Evolutionary conservation across 2,888 invertebrate genomes (phyloP).

Genomic region (Cistogaster globosa): DNA sequence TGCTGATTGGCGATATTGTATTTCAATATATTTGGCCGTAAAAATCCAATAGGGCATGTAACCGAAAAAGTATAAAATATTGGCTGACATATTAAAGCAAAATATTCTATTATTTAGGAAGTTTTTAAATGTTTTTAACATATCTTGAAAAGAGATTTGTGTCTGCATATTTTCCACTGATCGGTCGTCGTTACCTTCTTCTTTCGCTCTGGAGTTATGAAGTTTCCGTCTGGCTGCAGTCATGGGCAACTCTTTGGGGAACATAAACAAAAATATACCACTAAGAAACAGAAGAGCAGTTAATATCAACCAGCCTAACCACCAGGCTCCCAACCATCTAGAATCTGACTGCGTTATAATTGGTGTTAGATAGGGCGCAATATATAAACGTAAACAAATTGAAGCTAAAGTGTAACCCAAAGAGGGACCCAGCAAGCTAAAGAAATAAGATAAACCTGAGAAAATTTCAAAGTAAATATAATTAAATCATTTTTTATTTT

Average conservation of each 20-base stretch:
- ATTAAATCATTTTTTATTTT: background rate
- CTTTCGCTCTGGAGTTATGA: conserved; percentile 68
- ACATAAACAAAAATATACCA: conserved; percentile 85
- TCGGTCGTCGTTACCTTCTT: conserved; percentile 64
- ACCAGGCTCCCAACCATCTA: conserved; percentile 92
- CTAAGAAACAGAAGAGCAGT: conserved; percentile 85
- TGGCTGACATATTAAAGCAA: conserved; percentile 88
- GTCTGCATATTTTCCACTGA: conserved; percentile 42
- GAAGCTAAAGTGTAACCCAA: conserved; percentile 87
- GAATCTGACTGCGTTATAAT: conserved; percentile 87
- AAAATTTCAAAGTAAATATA: conserved; percentile 76
- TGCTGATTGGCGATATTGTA: conserved; percentile 90
- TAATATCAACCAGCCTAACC: conserved; percentile 88
- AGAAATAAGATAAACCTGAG: conserved; percentile 86
- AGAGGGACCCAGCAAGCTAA: conserved; percentile 87
- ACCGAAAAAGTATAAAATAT: conserved; percentile 88
- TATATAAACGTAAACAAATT: conserved; percentile 86
- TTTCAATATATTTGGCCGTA: conserved; percentile 92
- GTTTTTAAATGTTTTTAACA: conserved; percentile 86
- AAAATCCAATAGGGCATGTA: conserved; percentile 91
- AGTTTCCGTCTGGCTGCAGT: conserved; percentile 84
- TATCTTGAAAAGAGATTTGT: conserved; percentile 83
- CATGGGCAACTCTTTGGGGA: conserved; percentile 88
- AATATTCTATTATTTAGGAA: conserved; percentile 86
- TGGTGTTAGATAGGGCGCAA: conserved; percentile 86